phyloP scores from a whole-genome alignment of 2,888 invertebrate genomes.

The Leptinotarsa rubiginosa region DNA sequence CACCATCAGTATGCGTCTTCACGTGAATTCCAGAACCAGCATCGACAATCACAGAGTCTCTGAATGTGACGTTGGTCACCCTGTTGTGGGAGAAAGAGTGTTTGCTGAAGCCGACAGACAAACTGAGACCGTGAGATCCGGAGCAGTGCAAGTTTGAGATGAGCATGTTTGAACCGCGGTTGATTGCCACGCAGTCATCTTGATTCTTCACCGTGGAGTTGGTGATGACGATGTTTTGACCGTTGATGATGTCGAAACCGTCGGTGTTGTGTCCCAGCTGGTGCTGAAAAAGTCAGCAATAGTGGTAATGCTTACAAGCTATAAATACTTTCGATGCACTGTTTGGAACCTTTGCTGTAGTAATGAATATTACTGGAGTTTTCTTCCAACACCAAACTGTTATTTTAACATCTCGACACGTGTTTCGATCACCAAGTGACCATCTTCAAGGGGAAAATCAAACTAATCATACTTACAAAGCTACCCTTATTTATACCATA shows the following conservation, averaged over 20 bases:
- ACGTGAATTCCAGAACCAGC: constrained; percentile 46
- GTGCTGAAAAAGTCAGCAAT: constrained; percentile 25
- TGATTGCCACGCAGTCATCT: constrained; percentile 50
- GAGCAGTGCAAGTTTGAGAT: constrained; percentile 45
- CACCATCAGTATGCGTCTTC: constrained; percentile 47
- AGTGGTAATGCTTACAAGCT: not conserved
- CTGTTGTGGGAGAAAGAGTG: constrained; percentile 32
- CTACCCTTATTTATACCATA: too few species aligned
- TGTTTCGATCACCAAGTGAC: too few species aligned
- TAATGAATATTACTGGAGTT: too few species aligned
- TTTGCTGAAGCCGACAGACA: constrained; percentile 46
- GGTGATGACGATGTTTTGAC: constrained; percentile 40
- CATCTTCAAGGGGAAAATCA: too few species aligned
- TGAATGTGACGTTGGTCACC: constrained; percentile 37
- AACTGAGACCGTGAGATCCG: constrained; percentile 49
- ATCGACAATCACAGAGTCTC: constrained; percentile 34
- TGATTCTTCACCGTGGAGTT: constrained; percentile 47
- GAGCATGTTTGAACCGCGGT: constrained; percentile 40
- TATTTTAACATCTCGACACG: too few species aligned
- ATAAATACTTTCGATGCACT: too few species aligned
- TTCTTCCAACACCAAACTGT: too few species aligned
- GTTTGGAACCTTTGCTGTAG: too few species aligned
- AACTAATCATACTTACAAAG: too few species aligned
- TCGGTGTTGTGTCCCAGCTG: constrained; percentile 46
- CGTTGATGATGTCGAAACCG: constrained; percentile 46